Evolutionary conservation across 2,797 vertebrate genomes (phyloP), one percentile per base, ranked within the genome.

Genomic region (Hippocampus kuda): DNA sequence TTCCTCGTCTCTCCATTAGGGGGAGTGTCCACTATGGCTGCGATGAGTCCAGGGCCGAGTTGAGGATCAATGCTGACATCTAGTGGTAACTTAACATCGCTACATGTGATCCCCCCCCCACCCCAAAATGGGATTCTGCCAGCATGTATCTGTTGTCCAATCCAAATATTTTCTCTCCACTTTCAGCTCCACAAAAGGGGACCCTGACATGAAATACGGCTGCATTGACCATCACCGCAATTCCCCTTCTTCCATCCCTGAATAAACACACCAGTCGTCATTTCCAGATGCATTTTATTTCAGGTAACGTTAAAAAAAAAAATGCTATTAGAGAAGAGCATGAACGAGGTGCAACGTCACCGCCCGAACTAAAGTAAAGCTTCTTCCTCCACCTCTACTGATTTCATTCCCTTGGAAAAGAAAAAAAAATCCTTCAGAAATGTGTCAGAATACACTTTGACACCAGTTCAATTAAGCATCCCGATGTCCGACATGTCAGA

Each of bases 61-160:
- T 71, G 78, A 88, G 80, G 86, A 84, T 85, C 85, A 87, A 88
- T 78, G 84, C 87, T 86, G 88, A 86, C 88, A 88, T 86, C 88
- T 90, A 84, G 81, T 88, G 88, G 88, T 74, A 83, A 86, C 81
- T 82, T 79, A 81, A 77, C 79, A 84, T 84, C 83, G 84, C 81
- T 75, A 26, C 74, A 66, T 59, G 30, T 60, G 59, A 34, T n/a
- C n/a, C n/a, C n/a, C n/a, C n/a, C n/a, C n/a, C n/a, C n/a, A n/a
- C n/a, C n/a, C n/a, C n/a, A 11, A 24, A 12, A 54, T 24, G 4
- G 3, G 1, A 24, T 11, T 11, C 10, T 10, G n/a, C 34, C 8
- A 51, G 49, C 18, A 51, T 7, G 18, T 51, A 2, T 7, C 18
- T 51, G 6, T 51, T 51, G 18, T 51, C 18, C 11, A 13, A 22